Evolutionary conservation across 2,888 invertebrate genomes (phyloP), one percentile per base, ranked within the genome.

Genomic region (Eupelmus urozonus): DNA sequence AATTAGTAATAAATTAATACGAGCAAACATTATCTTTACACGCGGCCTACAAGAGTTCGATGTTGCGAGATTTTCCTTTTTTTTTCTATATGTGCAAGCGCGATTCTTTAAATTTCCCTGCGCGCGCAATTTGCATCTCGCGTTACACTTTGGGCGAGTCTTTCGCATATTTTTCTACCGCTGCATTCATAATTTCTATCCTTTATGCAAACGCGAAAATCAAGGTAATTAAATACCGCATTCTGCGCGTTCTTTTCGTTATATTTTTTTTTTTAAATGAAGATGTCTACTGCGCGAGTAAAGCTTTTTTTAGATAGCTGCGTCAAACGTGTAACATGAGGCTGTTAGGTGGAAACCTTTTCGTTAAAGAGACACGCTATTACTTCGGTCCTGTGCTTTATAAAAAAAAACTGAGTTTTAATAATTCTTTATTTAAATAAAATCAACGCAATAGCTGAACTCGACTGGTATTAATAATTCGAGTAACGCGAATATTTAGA

Each of bases 1-100:
- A 85, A 84, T 85, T 84, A 84, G 83, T 81, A 78, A 83, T 80
- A 81, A 82, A 82, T 82, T 84, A 82, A 84, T 83, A 81, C 80
- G 20, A 81, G 82, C 81, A 80, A 81, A 81, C 78, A 81, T 65
- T 65, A 27, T 45, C 63, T 55, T 18, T n/a, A 23, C 29, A 20
- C 25, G 53, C 23, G 18, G 20, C 2, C 16, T 27, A 18, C 57
- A 20, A 25, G 18, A 11, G 18, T n/a, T n/a, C 27, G 40, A 55
- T 45, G 2, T 67, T 70, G n/a, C 60, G 11, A 49, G 60, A 62
- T 34, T 71, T 60, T 40, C 42, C 51, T 71, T 60, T 40, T 45
- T 40, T 27, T 18, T 45, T 40, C 29, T 49, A 9, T 29, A 16
- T 29, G 2, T 55, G n/a, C n/a, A n/a, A 23, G 40, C 55, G 23